Evolutionary conservation across 2,797 vertebrate genomes (phyloP), one percentile per base, ranked within the genome.

Genomic region (Sphenopsis melanotis): DNA sequence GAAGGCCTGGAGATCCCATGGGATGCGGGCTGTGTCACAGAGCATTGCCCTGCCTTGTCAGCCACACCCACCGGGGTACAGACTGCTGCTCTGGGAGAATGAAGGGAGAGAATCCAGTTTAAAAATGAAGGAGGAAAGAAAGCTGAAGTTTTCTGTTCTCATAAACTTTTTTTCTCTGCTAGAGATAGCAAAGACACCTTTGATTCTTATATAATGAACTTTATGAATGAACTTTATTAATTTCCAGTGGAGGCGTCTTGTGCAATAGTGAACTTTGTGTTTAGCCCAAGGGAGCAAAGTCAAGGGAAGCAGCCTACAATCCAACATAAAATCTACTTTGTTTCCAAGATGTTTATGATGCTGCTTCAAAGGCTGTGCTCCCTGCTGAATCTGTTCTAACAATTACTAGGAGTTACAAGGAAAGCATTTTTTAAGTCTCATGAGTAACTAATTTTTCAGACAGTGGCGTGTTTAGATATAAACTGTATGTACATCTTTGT

Each of bases 121-220:
- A 5, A 15, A 71, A 37, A 3, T 9, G 6, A 20, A 50, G 36
- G n/a, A 46, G 47, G 55, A 44, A 36, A 19, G n/a, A 42, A 65
- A 53, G 64, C 32, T 10, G 34, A n/a, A 7, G 8, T 57, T 37
- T 22, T 10, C 4, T 37, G 34, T 50, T 50, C 57, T 56, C 47
- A 6, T 68, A 17, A 71, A 68, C 53, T 46, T 83, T 39, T 91
- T 21, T 44, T 72, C 69, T 78, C 1, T 59, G 44, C 9, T 9
- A 11, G 70, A 85, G 91, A 65, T 65, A 83, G 29, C 47, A 65
- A 55, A n/a, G 32, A n/a, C 24, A 69, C 59, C 78, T 94, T 95
- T 84, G 87, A 59, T 89, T 92, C 39, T 2, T 52, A 4, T 8
- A 26, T 15, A 39, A 11, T 50, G 53, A 78, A 5, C n/a, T 41